Percentiles rank a stretch among this genome's conserved stretches.
Conservation (phyloP, 2,888 invertebrate genomes). For the Invenusta paracnida region DNA sequence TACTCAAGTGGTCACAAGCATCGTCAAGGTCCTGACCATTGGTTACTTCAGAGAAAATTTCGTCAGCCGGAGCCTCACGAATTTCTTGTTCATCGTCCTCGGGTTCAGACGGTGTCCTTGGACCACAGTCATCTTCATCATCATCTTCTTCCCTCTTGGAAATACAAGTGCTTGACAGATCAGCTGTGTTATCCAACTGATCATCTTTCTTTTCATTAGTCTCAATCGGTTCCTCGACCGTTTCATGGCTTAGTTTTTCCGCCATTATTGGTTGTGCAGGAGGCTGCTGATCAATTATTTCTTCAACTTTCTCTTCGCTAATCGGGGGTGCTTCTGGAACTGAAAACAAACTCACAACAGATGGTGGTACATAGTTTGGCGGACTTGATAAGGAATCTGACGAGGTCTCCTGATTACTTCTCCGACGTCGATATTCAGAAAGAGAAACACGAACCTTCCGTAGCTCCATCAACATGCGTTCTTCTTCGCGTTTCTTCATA, state of each 20-base stretch:
- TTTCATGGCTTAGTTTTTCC: background rate
- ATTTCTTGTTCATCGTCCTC: background rate
- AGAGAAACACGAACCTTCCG: background rate
- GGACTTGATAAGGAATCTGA: background rate
- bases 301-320: background rate
- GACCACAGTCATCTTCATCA: background rate
- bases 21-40: background rate
- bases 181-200: background rate
- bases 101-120: background rate
- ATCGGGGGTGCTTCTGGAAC: background rate
- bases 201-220: background rate
- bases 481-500: background rate
- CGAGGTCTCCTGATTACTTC: background rate
- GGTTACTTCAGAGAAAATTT: background rate
- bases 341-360: background rate
- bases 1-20: background rate
- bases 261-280: background rate
- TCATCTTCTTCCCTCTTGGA: background rate
- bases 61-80: background rate
- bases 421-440: background rate
- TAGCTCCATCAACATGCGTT: background rate
- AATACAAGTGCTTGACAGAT: background rate
- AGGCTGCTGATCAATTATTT: background rate
- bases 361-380: background rate
- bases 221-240: background rate